phyloP scores from a whole-genome alignment of 2,113 vertebrate species.

The Rhipidura dahli region DNA sequence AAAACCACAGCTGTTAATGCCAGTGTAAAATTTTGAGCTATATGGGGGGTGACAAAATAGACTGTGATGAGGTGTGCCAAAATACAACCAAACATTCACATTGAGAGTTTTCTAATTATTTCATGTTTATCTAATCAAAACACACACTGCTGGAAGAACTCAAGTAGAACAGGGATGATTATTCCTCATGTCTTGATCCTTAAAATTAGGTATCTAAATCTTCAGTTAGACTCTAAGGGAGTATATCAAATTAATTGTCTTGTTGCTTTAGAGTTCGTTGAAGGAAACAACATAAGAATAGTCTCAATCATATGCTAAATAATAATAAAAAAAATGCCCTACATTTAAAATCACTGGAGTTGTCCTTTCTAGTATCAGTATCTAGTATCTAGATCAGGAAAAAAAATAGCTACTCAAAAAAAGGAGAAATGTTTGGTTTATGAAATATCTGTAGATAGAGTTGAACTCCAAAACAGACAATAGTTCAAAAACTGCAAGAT shows the following conservation, averaged over 20 bases:
- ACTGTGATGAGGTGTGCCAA: not conserved
- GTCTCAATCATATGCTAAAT: not conserved
- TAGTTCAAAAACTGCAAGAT: not conserved
- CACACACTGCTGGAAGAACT: not conserved
- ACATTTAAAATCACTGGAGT: not conserved
- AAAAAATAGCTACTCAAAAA: not conserved
- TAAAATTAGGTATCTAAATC: constrained; percentile 13
- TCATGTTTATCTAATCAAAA: constrained; percentile 42
- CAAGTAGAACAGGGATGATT: not conserved
- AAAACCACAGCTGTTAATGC: not conserved
- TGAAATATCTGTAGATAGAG: not conserved
- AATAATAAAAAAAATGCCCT: not conserved
- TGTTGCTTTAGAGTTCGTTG: not conserved
- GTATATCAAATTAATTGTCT: not conserved
- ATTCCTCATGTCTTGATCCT: not conserved
- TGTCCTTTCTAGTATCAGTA: not conserved
- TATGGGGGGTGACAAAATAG: not conserved
- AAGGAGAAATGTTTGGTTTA: not conserved
- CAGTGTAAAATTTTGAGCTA: constrained; percentile 1
- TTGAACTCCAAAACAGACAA: not conserved
- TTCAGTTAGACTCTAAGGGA: not conserved
- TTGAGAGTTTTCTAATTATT: constrained; percentile 36
- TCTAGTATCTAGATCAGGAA: not conserved
- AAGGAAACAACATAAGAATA: not conserved
- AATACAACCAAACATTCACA: not conserved